Evolutionary conservation across 2,888 invertebrate species (phyloP).

Genomic region (Cryptus armator): DNA sequence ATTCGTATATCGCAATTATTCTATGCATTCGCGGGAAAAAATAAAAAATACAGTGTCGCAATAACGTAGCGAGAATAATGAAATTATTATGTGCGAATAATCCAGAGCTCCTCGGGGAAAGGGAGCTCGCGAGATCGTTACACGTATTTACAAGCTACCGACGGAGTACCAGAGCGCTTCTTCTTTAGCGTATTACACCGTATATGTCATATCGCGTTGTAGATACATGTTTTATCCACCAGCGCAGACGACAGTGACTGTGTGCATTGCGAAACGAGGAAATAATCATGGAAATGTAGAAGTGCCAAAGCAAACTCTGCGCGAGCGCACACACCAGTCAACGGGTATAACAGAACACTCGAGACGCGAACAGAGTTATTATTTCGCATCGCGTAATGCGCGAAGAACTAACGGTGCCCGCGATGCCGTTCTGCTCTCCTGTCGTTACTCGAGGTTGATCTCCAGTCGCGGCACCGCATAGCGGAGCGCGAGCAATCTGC

Average conservation of each 20-base stretch:
- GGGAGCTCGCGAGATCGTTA: not conserved
- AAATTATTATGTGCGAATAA: not conserved
- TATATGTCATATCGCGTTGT: not conserved
- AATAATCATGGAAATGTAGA: constrained; percentile 79
- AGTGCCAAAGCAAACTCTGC: constrained; percentile 41
- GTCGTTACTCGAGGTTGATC: constrained; percentile 56
- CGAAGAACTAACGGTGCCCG: constrained; percentile 62
- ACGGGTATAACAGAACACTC: constrained; percentile 46
- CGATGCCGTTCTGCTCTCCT: constrained; percentile 42
- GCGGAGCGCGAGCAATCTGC: constrained; percentile 45
- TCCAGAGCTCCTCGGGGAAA: not conserved
- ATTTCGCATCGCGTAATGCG: constrained; percentile 67
- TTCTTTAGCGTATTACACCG: not conserved
- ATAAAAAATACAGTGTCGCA: not conserved
- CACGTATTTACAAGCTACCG: not conserved
- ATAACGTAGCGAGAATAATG: not conserved
- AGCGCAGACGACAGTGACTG: constrained; percentile 4
- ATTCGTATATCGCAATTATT: not conserved
- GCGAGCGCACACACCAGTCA: not conserved
- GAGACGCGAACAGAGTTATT: constrained; percentile 65
- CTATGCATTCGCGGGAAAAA: not conserved
- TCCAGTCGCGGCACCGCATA: constrained; percentile 51
- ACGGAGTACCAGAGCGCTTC: not conserved
- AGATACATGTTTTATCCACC: not conserved
- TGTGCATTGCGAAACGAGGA: constrained; percentile 78